Evolutionary conservation across 1,140 invertebrate species (phyloP), one percentile per base, ranked within the genome.

Genomic region (Nilaparvata lugens): DNA sequence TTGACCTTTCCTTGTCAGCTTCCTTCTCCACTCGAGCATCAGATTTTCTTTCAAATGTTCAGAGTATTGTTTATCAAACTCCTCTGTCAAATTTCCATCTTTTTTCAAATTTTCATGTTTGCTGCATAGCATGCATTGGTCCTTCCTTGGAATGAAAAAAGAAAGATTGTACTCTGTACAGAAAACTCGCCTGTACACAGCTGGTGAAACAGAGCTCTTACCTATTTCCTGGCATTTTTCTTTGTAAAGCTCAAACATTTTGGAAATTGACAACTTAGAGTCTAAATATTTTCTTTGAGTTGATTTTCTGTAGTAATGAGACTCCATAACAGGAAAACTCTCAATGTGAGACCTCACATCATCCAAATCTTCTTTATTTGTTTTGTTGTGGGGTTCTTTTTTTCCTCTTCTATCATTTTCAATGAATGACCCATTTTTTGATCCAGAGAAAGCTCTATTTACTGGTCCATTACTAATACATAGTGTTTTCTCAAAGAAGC

Each of bases 201-300:
- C 13, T 31, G 54, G 54, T 35, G 31, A 25, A 35, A 16, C 28
- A 35, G 28, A 25, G 38, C 38, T 56, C 25, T 56, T 35, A 35
- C 38, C n/a, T 35, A 56, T 11, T 56, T 56, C 21, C 28, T 56
- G 54, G 25, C 25, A 28, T 28, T 28, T 28, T 28, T 3, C 25
- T 28, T 28, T 28, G 21, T 35, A 56, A 18, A 56, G 54, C 21
- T 56, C 54, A 35, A 35, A 56, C 54, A 56, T 56, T 56, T 56
- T 56, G 14, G 25, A 14, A n/a, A 35, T 56, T 16, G 54, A 56
- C 21, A 56, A 56, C 9, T 13, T 56, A 35, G 54, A 35, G n/a
- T 56, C 21, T 56, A 56, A 56, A 56, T 56, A 56, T 35, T 35
- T 25, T 56, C 38, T 56, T 35, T 35, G 28, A 35, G 54, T 56